Conservation (phyloP, 2,888 invertebrate species). For the Octodonta nipae region DNA sequence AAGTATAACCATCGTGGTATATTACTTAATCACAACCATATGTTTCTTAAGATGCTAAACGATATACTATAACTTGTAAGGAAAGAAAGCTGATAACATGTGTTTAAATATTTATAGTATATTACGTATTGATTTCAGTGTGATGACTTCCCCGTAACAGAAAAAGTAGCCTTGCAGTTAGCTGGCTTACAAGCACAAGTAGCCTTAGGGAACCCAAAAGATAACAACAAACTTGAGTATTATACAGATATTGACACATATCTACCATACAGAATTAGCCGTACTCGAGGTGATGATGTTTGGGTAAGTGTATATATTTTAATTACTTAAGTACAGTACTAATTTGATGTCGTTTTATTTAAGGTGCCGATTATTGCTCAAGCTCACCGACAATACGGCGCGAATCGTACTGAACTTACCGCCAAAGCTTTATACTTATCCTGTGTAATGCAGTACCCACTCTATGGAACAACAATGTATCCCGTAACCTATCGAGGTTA, state of each 20-base stretch:
- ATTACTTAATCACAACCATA: not conserved
- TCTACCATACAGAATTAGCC: constrained; percentile 69
- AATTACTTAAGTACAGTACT: too few species aligned
- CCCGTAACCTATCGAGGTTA: constrained; percentile 86
- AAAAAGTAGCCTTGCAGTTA: constrained; percentile 84
- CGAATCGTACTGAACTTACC: constrained; percentile 79
- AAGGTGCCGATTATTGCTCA: constrained; percentile 72
- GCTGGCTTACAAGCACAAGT: constrained; percentile 92
- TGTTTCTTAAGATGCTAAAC: too few species aligned
- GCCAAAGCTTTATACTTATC: constrained; percentile 87
- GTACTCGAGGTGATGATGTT: constrained; percentile 65
- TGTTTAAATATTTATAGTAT: too few species aligned
- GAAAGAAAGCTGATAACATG: too few species aligned
- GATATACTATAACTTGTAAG: too few species aligned
- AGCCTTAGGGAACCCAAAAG: constrained; percentile 72
- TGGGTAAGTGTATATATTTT: constrained; percentile 57
- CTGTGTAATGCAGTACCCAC: constrained; percentile 91
- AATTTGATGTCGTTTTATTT: too few species aligned
- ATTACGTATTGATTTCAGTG: constrained; percentile 43
- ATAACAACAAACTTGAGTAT: constrained; percentile 66
- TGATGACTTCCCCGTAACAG: constrained; percentile 89
- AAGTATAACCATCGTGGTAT: too few species aligned
- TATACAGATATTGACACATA: constrained; percentile 86
- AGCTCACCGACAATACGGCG: constrained; percentile 81
- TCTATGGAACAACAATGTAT: constrained; percentile 42